Evolutionary conservation across 2,113 vertebrate genomes (phyloP).

Genomic region (Ictalurus punctatus): DNA sequence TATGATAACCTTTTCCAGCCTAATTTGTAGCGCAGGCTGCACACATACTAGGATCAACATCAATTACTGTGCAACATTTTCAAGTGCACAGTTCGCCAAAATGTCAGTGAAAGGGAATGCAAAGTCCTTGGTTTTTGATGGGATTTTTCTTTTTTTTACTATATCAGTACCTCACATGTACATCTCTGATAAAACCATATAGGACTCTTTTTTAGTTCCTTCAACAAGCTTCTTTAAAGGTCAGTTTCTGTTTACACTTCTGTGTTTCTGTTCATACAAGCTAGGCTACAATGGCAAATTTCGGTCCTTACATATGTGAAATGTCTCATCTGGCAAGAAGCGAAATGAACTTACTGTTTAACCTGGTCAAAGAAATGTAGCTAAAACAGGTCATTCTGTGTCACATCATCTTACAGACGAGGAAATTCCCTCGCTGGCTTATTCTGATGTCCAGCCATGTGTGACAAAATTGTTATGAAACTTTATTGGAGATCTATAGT

Average conservation of each 20-base stretch:
- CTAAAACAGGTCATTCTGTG: conserved; percentile 83
- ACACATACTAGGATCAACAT: conserved; percentile 83
- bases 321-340: conserved; percentile 51
- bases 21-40: conserved; percentile 87
- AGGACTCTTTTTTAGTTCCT: not conserved
- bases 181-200: not conserved
- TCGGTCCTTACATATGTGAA: not conserved
- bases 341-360: conserved; percentile 72
- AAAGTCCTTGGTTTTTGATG: conserved; percentile 66
- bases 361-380: conserved; percentile 76
- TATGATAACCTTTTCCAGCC: conserved; percentile 92
- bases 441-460: not conserved
- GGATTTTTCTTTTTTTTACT: conserved; percentile 46
- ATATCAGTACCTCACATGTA: not conserved
- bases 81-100: conserved; percentile 80
- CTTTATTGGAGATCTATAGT: not conserved
- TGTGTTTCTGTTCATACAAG: conserved; percentile 34
- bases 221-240: not conserved
- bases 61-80: conserved; percentile 88
- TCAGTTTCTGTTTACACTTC: conserved; percentile 26
- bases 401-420: conserved; percentile 64
- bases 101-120: conserved; percentile 78
- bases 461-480: not conserved
- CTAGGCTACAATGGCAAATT: not conserved
- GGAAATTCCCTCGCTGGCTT: conserved; percentile 39